phyloP scores from a whole-genome alignment of 2,113 vertebrate species.

The Pomatorhinus ruficollis region DNA sequence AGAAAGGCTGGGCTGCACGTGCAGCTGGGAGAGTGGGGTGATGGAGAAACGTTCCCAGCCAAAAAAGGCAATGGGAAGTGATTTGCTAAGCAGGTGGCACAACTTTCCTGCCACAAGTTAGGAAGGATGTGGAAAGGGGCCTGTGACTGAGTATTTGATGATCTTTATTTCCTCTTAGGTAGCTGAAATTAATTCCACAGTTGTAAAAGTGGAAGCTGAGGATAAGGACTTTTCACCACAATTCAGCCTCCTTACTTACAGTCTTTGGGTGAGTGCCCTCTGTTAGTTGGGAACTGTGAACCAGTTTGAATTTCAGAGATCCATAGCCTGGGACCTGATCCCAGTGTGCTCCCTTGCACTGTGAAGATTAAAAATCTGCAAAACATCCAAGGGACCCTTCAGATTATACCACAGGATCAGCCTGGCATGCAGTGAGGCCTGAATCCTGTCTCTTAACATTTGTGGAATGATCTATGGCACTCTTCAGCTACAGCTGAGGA shows the following conservation, averaged over 20 bases:
- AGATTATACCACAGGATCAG: background rate
- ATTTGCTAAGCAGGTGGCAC: background rate
- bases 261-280: slow-evolving; percentile 60
- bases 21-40: background rate
- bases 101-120: background rate
- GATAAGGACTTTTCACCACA: slow-evolving; percentile 61
- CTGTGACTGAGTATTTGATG: background rate
- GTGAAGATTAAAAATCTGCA: background rate
- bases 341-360: rapidly evolving
- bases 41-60: background rate
- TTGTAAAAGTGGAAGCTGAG: slow-evolving; percentile 72
- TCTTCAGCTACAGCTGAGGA: background rate
- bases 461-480: background rate
- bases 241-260: slow-evolving; percentile 67
- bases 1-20: background rate
- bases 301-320: background rate
- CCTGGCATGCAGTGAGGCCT: background rate
- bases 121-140: background rate
- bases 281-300: background rate
- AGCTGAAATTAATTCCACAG: background rate
- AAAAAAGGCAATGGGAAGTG: background rate
- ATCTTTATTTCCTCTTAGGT: slow-evolving; percentile 25
- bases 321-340: background rate
- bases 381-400: background rate
- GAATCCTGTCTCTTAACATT: background rate